A percentile compares a stretch with the other conserved stretches of the same genome.
phyloP scores from a whole-genome alignment of 2,797 vertebrate genomes.

The Emydoidea blandingii region DNA sequence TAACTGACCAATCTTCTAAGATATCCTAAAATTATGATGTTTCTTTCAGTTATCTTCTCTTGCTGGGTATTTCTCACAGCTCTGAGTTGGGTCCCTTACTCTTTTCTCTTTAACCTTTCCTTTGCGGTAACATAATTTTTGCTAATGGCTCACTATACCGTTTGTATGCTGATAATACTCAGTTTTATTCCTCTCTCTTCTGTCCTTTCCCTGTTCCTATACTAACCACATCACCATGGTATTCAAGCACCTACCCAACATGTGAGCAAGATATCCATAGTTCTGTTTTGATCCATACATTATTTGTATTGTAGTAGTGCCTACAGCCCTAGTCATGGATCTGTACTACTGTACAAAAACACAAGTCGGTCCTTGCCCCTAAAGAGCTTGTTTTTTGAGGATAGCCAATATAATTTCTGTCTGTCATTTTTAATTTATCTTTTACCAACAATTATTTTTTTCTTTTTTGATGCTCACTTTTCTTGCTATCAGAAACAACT shows the following conservation, averaged over 20 bases:
- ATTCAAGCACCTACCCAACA: not conserved
- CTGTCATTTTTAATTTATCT: too few species aligned
- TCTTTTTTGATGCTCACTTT: too few species aligned
- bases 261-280: not conserved
- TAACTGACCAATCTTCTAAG: not conserved
- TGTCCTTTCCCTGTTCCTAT: not conserved
- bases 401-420: too few species aligned
- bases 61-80: not conserved
- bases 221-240: not conserved
- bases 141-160: not conserved
- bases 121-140: not conserved
- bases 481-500: too few species aligned
- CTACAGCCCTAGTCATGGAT: too few species aligned
- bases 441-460: too few species aligned
- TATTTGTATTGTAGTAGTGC: not conserved
- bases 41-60: not conserved
- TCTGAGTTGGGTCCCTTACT: not conserved
- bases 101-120: not conserved
- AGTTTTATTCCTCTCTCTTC: not conserved
- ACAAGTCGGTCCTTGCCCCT: too few species aligned
- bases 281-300: not conserved
- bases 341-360: too few species aligned
- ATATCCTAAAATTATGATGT: not conserved
- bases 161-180: not conserved
- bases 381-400: too few species aligned